These are phyloP conservation scores for Australoheros facetus DNA, from an alignment of 2,797 vertebrate species.

Conservation along the genomic window DNA sequence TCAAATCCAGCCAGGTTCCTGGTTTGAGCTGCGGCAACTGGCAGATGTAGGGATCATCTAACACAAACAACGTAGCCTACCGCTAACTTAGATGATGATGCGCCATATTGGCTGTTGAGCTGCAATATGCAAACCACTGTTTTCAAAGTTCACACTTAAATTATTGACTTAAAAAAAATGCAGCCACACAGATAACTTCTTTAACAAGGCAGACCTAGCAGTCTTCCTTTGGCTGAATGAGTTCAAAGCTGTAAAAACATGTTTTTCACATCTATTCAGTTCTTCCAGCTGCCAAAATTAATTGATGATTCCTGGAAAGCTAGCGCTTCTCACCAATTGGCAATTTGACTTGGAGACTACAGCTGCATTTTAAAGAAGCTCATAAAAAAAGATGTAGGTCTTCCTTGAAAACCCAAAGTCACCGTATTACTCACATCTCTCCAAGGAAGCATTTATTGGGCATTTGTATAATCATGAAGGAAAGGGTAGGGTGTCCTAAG, in stretches of 20 bases:
- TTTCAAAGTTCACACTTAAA: not conserved
- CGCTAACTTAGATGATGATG: not conserved
- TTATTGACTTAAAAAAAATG: not conserved
- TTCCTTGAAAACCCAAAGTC: constrained; percentile 29
- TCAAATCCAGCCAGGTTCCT: too few species aligned
- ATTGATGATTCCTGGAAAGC: not conserved
- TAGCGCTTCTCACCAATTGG: not conserved
- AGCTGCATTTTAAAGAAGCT: not conserved
- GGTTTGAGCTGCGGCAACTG: too few species aligned
- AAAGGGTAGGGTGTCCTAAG: constrained; percentile 16
- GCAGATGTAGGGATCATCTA: too few species aligned
- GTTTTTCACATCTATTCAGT: not conserved
- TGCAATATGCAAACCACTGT: not conserved
- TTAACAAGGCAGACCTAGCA: not conserved
- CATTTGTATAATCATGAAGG: constrained; percentile 33
- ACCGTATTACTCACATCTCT: constrained; percentile 38
- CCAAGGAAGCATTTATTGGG: constrained; percentile 34
- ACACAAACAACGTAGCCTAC: too few species aligned
- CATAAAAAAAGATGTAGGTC: not conserved
- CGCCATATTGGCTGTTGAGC: not conserved
- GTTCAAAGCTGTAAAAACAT: not conserved
- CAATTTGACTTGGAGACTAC: not conserved
- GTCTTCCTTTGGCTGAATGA: not conserved
- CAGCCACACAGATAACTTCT: not conserved
- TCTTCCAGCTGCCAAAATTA: not conserved